A percentile compares a stretch with the other conserved stretches of the same genome.
Evolutionary conservation across 2,797 vertebrate genomes (phyloP).

Genomic region (Acrocephalus scirpaceus): DNA sequence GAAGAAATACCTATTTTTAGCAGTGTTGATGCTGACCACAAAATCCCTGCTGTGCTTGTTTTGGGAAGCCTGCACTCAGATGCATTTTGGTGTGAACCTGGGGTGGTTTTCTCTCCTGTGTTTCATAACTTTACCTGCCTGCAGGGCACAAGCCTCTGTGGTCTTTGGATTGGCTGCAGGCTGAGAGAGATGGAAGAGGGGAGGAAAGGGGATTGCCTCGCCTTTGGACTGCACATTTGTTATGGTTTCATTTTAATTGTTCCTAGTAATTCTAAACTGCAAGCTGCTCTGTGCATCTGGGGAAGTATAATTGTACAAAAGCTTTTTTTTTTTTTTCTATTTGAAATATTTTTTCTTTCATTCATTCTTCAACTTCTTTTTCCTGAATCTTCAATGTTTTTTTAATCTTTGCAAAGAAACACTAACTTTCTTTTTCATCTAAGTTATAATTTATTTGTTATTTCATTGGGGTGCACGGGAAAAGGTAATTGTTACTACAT

Average conservation of each 20-base stretch:
- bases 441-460: not conserved
- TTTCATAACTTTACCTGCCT: not conserved
- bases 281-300: not conserved
- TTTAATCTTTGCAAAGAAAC: not conserved
- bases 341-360: not conserved
- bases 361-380: not conserved
- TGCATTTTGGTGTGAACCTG: not conserved
- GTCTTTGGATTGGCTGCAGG: not conserved
- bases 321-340: not conserved
- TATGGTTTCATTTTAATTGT: conserved; percentile 37
- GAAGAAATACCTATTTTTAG: not conserved
- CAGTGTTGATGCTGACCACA: not conserved
- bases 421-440: not conserved
- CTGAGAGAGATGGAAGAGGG: not conserved
- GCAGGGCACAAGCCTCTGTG: not conserved
- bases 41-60: not conserved
- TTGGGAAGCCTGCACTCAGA: not conserved
- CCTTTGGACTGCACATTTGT: not conserved
- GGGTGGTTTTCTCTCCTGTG: not conserved
- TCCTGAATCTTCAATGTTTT: not conserved
- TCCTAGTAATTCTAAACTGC: conserved; percentile 14
- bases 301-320: not conserved
- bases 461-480: not conserved
- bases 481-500: not conserved
- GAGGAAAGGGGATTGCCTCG: not conserved